Percentiles rank a stretch among this genome's conserved stretches.
These are phyloP conservation scores for Cataglyphis hispanica DNA, from an alignment of 1,140 invertebrate genomes.

Conservation along the genomic window DNA sequence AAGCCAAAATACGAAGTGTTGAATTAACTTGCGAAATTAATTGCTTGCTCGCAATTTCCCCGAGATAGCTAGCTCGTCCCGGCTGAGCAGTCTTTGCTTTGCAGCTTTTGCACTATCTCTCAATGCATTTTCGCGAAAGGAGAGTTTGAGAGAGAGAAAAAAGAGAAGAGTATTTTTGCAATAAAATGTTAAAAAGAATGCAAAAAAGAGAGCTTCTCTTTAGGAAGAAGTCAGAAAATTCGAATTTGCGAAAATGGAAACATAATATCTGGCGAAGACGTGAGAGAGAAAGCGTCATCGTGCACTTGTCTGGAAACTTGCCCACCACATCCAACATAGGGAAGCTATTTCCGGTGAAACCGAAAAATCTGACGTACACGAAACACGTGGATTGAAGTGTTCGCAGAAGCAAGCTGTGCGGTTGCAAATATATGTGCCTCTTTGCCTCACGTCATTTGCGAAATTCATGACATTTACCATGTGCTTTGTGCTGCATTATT, in stretches of 20 bases:
- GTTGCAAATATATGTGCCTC: constrained; percentile 1
- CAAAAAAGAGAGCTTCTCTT: not conserved
- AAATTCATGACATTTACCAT: constrained; percentile 38
- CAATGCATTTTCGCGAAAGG: not conserved
- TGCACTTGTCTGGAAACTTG: constrained; percentile 36
- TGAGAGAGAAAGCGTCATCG: not conserved
- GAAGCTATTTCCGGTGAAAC: constrained; percentile 30
- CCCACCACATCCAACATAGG: not conserved
- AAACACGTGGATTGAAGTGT: constrained; percentile 24
- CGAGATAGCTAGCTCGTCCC: not conserved
- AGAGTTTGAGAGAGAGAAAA: too few relatives aligned
- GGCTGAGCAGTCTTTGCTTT: not conserved
- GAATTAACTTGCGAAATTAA: constrained; percentile 33
- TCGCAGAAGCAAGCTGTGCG: not conserved
- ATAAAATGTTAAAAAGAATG: constrained; percentile 25
- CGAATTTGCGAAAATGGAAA: not conserved
- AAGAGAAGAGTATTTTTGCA: not conserved
- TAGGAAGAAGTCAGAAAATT: not conserved
- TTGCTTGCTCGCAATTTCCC: constrained; percentile 1
- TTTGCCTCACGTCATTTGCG: constrained; percentile 14
- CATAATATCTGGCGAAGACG: constrained; percentile 30
- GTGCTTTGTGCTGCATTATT: constrained; percentile 1
- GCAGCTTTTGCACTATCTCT: not conserved
- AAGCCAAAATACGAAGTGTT: not conserved
- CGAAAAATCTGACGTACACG: constrained; percentile 34